These are phyloP conservation scores for Mystacides longicornis DNA, from an alignment of 2,888 invertebrate species.

Conservation along the genomic window DNA sequence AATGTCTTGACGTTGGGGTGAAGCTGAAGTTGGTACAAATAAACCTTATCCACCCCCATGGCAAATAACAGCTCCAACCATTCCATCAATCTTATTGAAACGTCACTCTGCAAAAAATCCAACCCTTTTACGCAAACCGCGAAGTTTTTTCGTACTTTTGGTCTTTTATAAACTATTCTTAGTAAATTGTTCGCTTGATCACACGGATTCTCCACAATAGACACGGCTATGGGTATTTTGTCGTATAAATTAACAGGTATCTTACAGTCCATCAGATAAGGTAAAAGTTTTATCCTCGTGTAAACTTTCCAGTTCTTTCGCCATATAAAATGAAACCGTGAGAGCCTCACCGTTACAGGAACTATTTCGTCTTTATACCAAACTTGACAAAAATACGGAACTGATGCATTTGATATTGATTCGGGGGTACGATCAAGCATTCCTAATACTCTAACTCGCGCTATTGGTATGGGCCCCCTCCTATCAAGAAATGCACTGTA, in stretches of 20 bases:
- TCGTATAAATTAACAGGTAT: neutral
- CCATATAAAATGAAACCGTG: neutral
- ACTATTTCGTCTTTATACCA: neutral
- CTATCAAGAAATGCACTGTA: neutral
- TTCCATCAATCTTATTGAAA: neutral
- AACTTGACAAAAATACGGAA: neutral
- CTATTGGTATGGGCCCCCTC: neutral
- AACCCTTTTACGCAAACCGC: neutral
- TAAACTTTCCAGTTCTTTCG: neutral
- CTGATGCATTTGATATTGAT: neutral
- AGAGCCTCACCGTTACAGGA: neutral
- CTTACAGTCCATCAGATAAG: neutral
- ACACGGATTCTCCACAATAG: neutral
- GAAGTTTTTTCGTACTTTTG: neutral
- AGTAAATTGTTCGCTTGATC: neutral
- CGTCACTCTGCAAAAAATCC: neutral
- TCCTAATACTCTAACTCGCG: neutral
- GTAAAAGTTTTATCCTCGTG: neutral
- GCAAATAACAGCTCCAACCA: slow-evolving; percentile 68
- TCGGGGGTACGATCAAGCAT: neutral
- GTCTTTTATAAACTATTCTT: neutral
- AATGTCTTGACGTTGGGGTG: slow-evolving; percentile 87
- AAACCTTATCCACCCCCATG: slow-evolving; percentile 85
- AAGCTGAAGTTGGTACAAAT: slow-evolving; percentile 84
- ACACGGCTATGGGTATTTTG: neutral